Base-by-base conservation (phyloP, 2,113 vertebrate genomes). In the Actenoides lindsayi region DNA sequence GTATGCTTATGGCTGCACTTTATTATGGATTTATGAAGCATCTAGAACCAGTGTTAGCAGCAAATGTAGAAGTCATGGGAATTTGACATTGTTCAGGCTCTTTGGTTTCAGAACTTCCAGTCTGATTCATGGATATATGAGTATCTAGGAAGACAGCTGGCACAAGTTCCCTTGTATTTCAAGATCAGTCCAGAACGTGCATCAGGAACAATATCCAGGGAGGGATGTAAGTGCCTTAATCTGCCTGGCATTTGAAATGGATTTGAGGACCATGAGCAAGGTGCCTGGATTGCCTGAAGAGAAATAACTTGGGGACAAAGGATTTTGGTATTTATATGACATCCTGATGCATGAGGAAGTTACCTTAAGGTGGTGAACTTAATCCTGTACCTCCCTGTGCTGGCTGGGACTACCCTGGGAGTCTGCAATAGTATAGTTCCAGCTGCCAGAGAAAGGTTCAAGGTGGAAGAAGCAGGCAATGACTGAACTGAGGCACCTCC, bases 331-430 rank as follows among this genome's bases (percentile, higher is more conserved):
- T 31, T 76, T 64, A 6, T 20, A 10, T 44, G 37, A 42, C 5
- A 1, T 54, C 25, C n/a, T 83, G n/a, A 9, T 54, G 13, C 11
- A 24, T 0, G 0, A 83, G 4, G 1, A 39, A 8, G 19, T 64
- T 83, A 9, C 35, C 8, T 33, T 76, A 54, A 28, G 7, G 25
- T 33, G 16, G 7, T 15, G 57, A 80, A 53, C 6, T 13, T 46
- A n/a, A 63, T 56, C 25, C 27, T 9, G 5, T 28, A 5, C 4
- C 10, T 63, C 28, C 11, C 19, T 63, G 14, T n/a, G 14, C 16
- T 78, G 16, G 6, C 25, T 70, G 51, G 8, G 25, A 53, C 7
- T 44, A 11, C n/a, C 7, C 46, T 46, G 46, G 21, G 39, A 51
- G 20, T 37, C 57, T 80, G 25, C 12, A 85, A 33, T 3, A 33